Conservation (phyloP, 1,140 invertebrate species). For the Coptotermes formosanus region DNA sequence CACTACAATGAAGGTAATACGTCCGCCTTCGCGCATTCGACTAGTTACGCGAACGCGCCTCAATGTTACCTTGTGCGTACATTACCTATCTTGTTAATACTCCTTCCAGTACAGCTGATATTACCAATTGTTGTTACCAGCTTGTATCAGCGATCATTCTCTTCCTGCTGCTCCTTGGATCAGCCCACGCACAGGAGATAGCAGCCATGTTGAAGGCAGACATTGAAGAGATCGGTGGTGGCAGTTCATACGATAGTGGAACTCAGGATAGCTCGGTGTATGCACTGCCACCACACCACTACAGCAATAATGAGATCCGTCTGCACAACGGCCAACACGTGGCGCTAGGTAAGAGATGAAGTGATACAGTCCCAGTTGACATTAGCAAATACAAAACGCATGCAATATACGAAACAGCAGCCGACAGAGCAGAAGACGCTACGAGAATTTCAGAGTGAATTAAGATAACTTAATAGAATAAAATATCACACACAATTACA, state of each 20-base stretch:
- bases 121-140: constrained; percentile 39
- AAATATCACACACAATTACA: no score
- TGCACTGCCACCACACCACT: constrained; percentile 48
- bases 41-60: background rate
- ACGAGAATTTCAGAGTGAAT: no score
- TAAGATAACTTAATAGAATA: no score
- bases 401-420: no score
- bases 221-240: constrained; percentile 44
- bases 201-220: constrained; percentile 52
- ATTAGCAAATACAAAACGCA: no score
- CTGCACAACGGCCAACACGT: constrained; percentile 49
- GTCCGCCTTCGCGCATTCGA: background rate
- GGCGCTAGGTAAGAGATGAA: constrained; percentile 43
- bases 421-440: no score
- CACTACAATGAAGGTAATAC: no score
- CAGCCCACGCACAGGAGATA: constrained; percentile 50
- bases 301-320: constrained; percentile 49
- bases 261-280: constrained; percentile 45
- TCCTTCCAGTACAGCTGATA: background rate
- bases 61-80: background rate
- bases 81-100: background rate
- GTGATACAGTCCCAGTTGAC: no score
- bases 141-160: constrained; percentile 50
- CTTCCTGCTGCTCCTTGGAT: constrained; percentile 48
- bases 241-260: constrained; percentile 40